Evolutionary conservation across 1,140 invertebrate species (phyloP).

Genomic region (Atta cephalotes): DNA sequence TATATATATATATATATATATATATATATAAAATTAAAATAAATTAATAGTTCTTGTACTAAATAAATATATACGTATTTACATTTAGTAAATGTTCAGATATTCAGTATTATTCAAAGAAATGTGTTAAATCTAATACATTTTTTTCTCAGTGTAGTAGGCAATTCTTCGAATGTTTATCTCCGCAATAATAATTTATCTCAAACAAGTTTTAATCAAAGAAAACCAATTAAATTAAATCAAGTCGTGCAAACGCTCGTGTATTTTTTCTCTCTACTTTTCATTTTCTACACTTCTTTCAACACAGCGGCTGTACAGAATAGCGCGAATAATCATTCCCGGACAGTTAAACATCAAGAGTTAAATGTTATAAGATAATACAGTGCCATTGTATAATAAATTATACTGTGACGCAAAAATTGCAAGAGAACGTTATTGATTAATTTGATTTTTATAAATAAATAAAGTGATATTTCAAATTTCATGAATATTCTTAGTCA

Average conservation of each 20-base stretch:
- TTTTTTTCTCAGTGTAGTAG: too few relatives aligned
- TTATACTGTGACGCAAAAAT: neutral
- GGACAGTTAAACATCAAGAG: constrained; percentile 30
- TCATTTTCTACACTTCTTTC: neutral
- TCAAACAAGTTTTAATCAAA: neutral
- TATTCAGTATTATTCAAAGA: too few relatives aligned
- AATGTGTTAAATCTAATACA: too few relatives aligned
- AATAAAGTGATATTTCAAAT: neutral
- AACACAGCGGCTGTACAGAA: neutral
- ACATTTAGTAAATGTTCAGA: too few relatives aligned
- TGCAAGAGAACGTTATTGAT: neutral
- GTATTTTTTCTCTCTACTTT: neutral
- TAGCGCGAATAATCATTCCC: constrained; percentile 2
- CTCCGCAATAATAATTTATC: neutral
- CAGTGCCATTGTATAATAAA: neutral
- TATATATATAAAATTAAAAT: too few relatives aligned
- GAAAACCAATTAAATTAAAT: neutral
- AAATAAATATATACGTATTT: too few relatives aligned
- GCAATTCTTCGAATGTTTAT: neutral
- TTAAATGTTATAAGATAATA: constrained; percentile 7
- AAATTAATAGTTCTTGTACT: too few relatives aligned
- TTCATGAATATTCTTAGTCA: neutral
- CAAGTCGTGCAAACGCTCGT: neutral
- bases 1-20: too few relatives aligned
- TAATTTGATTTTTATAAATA: neutral